These are phyloP conservation scores for Lasiommata megera DNA, from an alignment of 2,888 invertebrate genomes.

Conservation along the genomic window DNA sequence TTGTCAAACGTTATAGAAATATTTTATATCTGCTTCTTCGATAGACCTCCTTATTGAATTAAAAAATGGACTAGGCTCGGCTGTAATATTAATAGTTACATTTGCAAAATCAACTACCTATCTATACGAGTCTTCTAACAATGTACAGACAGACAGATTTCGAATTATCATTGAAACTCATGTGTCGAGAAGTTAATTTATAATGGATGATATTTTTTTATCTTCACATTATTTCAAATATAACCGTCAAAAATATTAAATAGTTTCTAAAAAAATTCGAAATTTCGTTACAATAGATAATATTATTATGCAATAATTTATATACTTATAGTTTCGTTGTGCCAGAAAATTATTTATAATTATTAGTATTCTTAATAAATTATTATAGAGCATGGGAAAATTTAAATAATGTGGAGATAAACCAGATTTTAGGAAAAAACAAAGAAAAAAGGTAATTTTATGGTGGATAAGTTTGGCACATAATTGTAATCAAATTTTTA, in stretches of 20 bases:
- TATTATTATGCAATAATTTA: conserved; percentile 18
- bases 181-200: background rate
- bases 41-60: background rate
- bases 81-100: background rate
- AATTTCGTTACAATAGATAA: conserved; percentile 28
- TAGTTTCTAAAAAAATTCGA: conserved; percentile 39
- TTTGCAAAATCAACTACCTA: background rate
- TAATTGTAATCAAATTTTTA: conserved; percentile 18
- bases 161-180: background rate
- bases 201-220: conserved; percentile 12
- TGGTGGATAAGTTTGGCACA: conserved; percentile 27
- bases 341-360: conserved; percentile 21
- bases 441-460: background rate
- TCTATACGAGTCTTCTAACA: background rate
- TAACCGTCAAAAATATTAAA: conserved; percentile 63
- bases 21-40: background rate
- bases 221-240: conserved; percentile 31
- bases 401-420: conserved; percentile 22
- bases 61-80: background rate
- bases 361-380: conserved; percentile 9
- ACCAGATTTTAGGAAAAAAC: background rate
- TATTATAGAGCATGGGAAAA: conserved; percentile 5
- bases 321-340: conserved; percentile 32
- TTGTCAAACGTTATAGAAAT: background rate
- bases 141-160: background rate